Conservation (phyloP, 2,888 invertebrate genomes). For the Magallana nippona region DNA sequence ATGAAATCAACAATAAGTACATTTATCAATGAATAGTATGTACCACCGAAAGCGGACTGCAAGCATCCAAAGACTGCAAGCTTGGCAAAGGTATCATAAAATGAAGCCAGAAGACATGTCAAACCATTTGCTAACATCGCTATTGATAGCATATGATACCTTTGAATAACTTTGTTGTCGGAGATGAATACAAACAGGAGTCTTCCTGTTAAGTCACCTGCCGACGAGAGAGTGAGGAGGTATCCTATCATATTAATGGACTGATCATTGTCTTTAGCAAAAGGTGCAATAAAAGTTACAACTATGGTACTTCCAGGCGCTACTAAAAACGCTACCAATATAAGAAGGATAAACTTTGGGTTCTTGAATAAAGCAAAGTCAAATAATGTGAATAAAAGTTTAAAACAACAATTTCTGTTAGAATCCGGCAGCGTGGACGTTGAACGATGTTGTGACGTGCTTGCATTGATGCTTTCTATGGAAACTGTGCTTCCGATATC, state of each 20-base stretch:
- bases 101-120: neutral
- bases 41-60: neutral
- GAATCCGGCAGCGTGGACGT: neutral
- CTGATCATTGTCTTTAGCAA: neutral
- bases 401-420: neutral
- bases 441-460: neutral
- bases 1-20: constrained; percentile 3
- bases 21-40: constrained; percentile 6
- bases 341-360: neutral
- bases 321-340: neutral
- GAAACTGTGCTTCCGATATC: neutral
- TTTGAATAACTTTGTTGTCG: neutral
- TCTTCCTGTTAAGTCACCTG: neutral
- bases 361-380: neutral
- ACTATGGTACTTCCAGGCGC: neutral
- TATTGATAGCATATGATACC: neutral
- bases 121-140: neutral
- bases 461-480: neutral
- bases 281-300: neutral
- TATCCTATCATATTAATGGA: neutral
- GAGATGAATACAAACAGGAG: neutral
- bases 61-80: neutral
- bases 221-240: constrained; percentile 2
- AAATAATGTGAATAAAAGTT: neutral
- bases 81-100: neutral